Conservation (phyloP, 2,797 vertebrate species). For the Pantherophis vulpinus region DNA sequence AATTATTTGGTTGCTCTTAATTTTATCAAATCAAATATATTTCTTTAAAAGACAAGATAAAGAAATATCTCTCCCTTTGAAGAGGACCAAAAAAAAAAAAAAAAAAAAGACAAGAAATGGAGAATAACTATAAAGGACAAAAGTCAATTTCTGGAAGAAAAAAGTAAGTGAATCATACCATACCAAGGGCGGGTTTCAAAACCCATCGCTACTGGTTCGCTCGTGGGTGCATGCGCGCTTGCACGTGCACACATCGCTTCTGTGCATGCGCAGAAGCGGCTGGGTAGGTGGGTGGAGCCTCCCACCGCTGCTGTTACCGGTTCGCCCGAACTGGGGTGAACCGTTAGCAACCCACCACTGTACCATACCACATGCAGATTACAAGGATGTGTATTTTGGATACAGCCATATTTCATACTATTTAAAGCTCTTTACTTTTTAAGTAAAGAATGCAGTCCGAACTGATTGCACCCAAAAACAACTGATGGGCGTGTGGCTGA, state of each 20-base stretch:
- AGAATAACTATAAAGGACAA: neutral
- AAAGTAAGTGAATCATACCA: neutral
- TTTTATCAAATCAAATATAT: neutral
- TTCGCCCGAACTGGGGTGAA: too few species aligned
- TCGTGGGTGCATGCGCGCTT: too few species aligned
- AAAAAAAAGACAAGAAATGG: neutral
- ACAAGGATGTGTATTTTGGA: neutral
- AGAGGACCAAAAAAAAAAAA: neutral
- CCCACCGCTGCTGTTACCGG: too few species aligned
- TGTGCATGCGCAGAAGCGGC: too few species aligned
- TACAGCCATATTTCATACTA: neutral
- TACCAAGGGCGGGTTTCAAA: too few species aligned
- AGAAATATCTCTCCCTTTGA: neutral
- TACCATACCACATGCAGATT: neutral
- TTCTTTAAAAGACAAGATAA: neutral
- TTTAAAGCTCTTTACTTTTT: neutral
- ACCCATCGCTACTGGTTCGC: too few species aligned
- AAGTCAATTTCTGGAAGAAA: neutral
- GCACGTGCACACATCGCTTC: too few species aligned
- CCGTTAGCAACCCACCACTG: too few species aligned
- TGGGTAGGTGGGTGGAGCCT: too few species aligned
- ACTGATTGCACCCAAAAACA: neutral
- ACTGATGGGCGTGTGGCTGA: neutral
- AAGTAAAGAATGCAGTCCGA: neutral
- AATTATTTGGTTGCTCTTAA: neutral